Percentiles rank a stretch among this genome's conserved stretches.
phyloP scores from a whole-genome alignment of 2,113 vertebrate species.

The Vimba vimba region DNA sequence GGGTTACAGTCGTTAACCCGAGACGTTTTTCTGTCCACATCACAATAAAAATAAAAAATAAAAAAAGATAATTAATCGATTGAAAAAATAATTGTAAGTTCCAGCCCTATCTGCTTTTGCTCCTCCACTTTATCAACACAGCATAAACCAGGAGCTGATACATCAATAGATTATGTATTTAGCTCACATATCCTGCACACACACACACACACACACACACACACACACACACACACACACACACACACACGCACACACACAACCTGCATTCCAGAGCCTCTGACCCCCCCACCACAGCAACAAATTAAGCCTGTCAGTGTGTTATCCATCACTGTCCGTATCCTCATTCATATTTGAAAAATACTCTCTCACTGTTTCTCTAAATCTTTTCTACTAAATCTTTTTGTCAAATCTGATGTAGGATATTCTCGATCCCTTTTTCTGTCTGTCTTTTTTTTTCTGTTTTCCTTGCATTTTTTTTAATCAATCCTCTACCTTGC shows the following conservation, averaged over 20 bases:
- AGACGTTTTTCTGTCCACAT: too few relatives aligned
- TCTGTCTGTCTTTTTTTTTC: neutral
- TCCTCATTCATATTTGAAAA: constrained; percentile 40
- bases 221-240: neutral
- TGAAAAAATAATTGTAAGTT: too few relatives aligned
- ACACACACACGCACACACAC: neutral
- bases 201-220: too few relatives aligned
- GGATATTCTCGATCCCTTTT: neutral
- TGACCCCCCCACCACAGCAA: constrained; percentile 5
- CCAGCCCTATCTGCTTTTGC: too few relatives aligned
- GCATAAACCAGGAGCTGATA: too few relatives aligned
- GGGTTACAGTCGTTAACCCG: too few relatives aligned
- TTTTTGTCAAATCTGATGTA: neutral
- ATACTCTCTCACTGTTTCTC: constrained; percentile 7
- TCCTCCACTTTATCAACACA: too few relatives aligned
- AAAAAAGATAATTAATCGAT: too few relatives aligned
- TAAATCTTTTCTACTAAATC: constrained; percentile 53
- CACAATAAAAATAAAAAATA: too few relatives aligned
- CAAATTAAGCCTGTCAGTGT: constrained; percentile 43
- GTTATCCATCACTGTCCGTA: constrained; percentile 47
- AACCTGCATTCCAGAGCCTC: neutral
- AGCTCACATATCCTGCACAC: too few relatives aligned
- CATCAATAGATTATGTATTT: too few relatives aligned
- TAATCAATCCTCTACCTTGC: constrained; percentile 13
- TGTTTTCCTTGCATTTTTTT: constrained; percentile 44